Base-by-base conservation (phyloP, 2,113 vertebrate species). In the Peromyscus leucopus region DNA sequence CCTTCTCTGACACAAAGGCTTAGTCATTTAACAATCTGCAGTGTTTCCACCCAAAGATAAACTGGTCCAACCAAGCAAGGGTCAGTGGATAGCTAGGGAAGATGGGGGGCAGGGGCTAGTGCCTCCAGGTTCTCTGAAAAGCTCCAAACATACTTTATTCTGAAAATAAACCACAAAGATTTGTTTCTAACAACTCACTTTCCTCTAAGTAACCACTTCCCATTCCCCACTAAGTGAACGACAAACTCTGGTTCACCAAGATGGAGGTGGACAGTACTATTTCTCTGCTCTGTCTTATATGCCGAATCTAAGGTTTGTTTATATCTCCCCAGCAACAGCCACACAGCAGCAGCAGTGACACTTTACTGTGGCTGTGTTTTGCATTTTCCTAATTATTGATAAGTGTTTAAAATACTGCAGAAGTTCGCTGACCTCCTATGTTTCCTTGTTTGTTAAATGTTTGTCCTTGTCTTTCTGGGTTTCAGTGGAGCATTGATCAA, bases 401-500 rank as follows among this genome's bases (percentile, higher is more conserved):
- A 33, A 46, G 26, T 80, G 65, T 83, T 95, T 86, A 91, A 95
- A 96, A 67, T 36, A 94, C 11, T 28, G 33, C 11, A 79, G 48
- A 93, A 93, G n/a, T 67, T 82, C 86, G 69, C 80, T 78, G 71
- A 67, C 65, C 57, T 92, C 90, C 91, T 75, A n/a, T 31, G 84
- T 78, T 94, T 83, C 36, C 71, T 96, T 96, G 72, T 94, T 96
- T 97, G 61, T 51, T 92, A 94, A 97, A 96, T 96, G 67, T 61
- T 39, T 93, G 28, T 71, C 24, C 78, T 94, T 74, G 74, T 71
- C 51, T 94, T 74, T 76, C 76, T 96, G n/a, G 90, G 39, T 89
- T 94, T 76, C 86, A 86, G 19, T 57, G 26, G 61, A 86, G 19
- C 89, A 96, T 95, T 98, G 89, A 94, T 97, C 96, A 98, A 96